A percentile compares a stretch with the other conserved stretches of the same genome.
These are phyloP conservation scores for Blastobasis adustella DNA, from an alignment of 2,888 invertebrate species.

Conservation along the genomic window DNA sequence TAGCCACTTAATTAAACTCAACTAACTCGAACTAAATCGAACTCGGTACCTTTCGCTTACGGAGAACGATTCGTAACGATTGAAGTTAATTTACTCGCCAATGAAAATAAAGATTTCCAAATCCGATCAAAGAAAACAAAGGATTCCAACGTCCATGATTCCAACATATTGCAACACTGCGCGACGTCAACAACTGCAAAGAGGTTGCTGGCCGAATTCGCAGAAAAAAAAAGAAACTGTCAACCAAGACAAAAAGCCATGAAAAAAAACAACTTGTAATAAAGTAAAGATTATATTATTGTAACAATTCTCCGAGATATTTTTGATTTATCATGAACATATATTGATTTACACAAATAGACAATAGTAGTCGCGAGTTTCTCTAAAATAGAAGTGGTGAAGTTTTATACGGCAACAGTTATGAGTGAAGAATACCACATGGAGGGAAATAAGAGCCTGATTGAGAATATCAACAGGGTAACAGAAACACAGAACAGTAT, in stretches of 20 bases:
- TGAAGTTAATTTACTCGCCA: too few relatives aligned
- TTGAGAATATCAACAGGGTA: slow-evolving; percentile 43
- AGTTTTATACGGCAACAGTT: slow-evolving; percentile 3
- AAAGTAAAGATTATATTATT: too few relatives aligned
- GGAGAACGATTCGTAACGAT: too few relatives aligned
- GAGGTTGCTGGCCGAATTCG: neutral
- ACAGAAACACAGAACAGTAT: slow-evolving; percentile 37
- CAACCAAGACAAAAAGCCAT: neutral
- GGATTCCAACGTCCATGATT: too few relatives aligned
- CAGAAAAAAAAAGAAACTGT: neutral
- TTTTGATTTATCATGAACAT: slow-evolving; percentile 1
- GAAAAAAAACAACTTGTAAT: neutral
- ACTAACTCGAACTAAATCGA: too few relatives aligned
- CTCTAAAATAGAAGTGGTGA: slow-evolving; percentile 13
- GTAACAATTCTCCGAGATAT: neutral
- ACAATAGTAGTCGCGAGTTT: neutral
- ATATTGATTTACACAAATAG: neutral
- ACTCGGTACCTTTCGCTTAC: too few relatives aligned
- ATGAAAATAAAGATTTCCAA: too few relatives aligned
- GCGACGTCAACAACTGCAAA: too few relatives aligned
- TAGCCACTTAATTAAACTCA: too few relatives aligned
- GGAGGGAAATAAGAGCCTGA: slow-evolving; percentile 29
- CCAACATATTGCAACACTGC: too few relatives aligned
- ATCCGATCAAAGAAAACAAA: too few relatives aligned
- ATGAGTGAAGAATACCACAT: slow-evolving; percentile 12